phyloP scores from a whole-genome alignment of 2,888 invertebrate genomes.

The Plusia festucae region DNA sequence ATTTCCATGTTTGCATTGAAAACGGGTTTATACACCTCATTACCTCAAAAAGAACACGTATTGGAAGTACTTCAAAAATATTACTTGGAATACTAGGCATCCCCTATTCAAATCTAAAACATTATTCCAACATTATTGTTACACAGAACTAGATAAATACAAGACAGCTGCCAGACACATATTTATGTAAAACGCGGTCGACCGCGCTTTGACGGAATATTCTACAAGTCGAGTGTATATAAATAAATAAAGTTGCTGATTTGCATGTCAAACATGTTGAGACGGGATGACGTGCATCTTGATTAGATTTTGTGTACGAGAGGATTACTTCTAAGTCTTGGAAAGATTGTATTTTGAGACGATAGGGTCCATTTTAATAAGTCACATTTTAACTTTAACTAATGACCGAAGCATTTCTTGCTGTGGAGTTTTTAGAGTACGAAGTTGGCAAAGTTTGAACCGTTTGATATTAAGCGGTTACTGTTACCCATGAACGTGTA shows the following conservation, averaged over 20 bases:
- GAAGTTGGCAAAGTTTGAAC: no score
- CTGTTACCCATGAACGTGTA: no score
- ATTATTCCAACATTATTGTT: not conserved
- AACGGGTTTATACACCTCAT: no score
- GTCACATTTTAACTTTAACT: no score
- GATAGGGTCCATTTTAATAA: not conserved
- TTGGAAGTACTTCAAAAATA: no score
- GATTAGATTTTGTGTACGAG: not conserved
- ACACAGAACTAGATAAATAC: conserved; percentile 17
- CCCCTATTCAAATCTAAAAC: not conserved
- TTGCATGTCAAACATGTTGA: conserved; percentile 34
- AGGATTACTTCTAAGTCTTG: not conserved
- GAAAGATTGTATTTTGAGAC: not conserved
- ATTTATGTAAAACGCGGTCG: conserved; percentile 42
- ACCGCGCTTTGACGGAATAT: conserved; percentile 51
- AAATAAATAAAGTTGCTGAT: conserved; percentile 23
- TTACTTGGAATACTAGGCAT: no score
- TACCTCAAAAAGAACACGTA: no score
- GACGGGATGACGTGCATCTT: conserved; percentile 1
- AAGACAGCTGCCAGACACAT: conserved; percentile 24
- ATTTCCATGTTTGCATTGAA: no score
- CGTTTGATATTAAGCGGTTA: no score
- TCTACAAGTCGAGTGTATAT: conserved; percentile 37
- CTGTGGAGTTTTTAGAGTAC: no score
- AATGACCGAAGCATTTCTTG: no score